These are phyloP conservation scores for Aporophyla nigra DNA, from an alignment of 2,888 invertebrate species.

Conservation along the genomic window DNA sequence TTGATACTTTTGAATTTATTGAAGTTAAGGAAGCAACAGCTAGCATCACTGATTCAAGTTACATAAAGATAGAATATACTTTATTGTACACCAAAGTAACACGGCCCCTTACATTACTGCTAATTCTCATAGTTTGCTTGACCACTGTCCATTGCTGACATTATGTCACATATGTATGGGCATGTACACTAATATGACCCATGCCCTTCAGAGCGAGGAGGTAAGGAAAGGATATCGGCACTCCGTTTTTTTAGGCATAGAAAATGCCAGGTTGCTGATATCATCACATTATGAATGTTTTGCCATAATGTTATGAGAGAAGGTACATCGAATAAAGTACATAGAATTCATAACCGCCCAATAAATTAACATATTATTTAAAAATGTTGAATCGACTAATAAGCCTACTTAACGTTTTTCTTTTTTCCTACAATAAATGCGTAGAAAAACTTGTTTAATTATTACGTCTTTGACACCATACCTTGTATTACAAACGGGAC, in stretches of 20 bases:
- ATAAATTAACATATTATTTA: too few relatives aligned
- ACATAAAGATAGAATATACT: neutral
- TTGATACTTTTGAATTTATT: slow-evolving; percentile 53
- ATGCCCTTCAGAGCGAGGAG: neutral
- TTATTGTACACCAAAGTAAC: neutral
- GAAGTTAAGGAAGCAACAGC: slow-evolving; percentile 1
- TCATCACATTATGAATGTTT: neutral
- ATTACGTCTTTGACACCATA: neutral
- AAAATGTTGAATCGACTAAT: too few relatives aligned
- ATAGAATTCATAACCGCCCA: too few relatives aligned
- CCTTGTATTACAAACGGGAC: neutral
- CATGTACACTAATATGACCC: neutral
- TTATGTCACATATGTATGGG: neutral
- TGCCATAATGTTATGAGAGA: too few relatives aligned
- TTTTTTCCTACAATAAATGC: too few relatives aligned
- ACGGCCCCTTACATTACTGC: neutral
- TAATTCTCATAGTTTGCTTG: neutral
- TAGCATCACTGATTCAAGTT: neutral
- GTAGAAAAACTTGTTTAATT: too few relatives aligned
- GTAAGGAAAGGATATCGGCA: neutral
- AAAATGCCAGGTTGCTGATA: neutral
- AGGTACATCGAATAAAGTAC: too few relatives aligned
- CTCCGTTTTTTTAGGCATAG: neutral
- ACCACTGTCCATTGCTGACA: neutral
- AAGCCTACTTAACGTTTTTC: too few relatives aligned